Evolutionary conservation across 2,888 invertebrate species (phyloP), one percentile per base, ranked within the genome.

Genomic region (Andrena dorsata): DNA sequence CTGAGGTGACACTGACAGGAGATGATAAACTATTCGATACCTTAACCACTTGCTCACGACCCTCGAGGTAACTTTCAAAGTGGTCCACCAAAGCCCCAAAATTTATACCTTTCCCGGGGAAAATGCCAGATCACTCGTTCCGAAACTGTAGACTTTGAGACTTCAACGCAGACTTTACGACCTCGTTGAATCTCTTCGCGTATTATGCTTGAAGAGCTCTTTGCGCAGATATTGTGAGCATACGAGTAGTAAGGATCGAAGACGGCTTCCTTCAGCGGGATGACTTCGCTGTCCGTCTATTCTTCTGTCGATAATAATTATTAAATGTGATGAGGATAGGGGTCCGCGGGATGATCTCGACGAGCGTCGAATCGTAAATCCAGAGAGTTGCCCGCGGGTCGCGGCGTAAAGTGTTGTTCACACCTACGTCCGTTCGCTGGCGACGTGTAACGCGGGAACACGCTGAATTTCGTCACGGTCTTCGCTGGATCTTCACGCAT

Each of bases 301-400:
- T 56, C 23, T 10, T 56, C 4, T 10, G 56, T 23, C 56, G 10
- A 20, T 20, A 65, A 64, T 65, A 64, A 73, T 56, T 28, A 28
- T 26, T 56, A 4, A 26, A 26, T 26, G 20, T 20, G 20, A 2
- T 20, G 30, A 32, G 23, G 32, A 64, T 56, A 28, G 26, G 60
- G 73, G 56, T 8, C 10, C 2, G 63, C 10, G 35, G 53, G 49
- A 41, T 4, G 41, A 60, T 61, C 35, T 49, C 64, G 86, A 91
- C 90, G 91, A 87, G 90, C 91, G 91, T 92, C 91, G 90, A 92
- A 92, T 91, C 89, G 90, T 91, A 91, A 92, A 90, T 91, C 88
- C 88, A 89, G 90, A 87, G 91, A 91, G 91, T 91, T 91, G 90
- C 89, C 87, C 87, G 74, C 78, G 85, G 85, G 76, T 80, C 73